A percentile compares a stretch with the other conserved stretches of the same genome.
These are phyloP conservation scores for Augochlora pura DNA, from an alignment of 1,140 invertebrate species.

Conservation along the genomic window DNA sequence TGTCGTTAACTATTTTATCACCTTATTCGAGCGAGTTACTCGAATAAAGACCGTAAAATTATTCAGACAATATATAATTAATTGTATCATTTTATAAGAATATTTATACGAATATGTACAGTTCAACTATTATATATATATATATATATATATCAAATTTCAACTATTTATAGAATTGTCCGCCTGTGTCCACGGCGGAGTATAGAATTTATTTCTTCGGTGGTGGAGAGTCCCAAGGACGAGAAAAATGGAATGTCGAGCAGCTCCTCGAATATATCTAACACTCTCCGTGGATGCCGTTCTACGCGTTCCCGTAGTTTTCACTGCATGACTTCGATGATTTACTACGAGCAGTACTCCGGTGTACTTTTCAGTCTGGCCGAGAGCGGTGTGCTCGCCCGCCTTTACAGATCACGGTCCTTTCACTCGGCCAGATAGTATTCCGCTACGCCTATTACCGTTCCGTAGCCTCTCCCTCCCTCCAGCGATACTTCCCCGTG, in stretches of 20 bases:
- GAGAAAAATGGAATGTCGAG: not conserved
- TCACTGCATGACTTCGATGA: not conserved
- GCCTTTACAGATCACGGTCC: conserved; percentile 19
- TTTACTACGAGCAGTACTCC: not conserved
- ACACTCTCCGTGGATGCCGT: not conserved
- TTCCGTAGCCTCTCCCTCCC: conserved; percentile 2
- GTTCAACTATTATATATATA: too few species aligned
- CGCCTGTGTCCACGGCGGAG: too few species aligned
- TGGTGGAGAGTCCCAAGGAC: too few species aligned
- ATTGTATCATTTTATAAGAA: too few species aligned
- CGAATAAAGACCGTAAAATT: too few species aligned
- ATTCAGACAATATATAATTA: too few species aligned
- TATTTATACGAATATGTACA: too few species aligned
- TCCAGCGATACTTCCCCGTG: conserved; percentile 23
- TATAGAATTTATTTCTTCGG: too few species aligned
- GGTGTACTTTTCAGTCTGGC: not conserved
- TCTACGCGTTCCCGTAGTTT: not conserved
- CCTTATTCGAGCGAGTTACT: too few species aligned
- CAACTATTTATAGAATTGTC: too few species aligned
- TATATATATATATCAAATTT: too few species aligned
- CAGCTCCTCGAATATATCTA: not conserved
- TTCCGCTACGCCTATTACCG: conserved; percentile 18
- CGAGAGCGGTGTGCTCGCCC: not conserved
- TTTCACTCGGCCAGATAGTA: conserved; percentile 36
- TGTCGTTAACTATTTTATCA: too few species aligned